Evolutionary conservation across 2,888 invertebrate species (phyloP).

Genomic region (Archips crataeganus): DNA sequence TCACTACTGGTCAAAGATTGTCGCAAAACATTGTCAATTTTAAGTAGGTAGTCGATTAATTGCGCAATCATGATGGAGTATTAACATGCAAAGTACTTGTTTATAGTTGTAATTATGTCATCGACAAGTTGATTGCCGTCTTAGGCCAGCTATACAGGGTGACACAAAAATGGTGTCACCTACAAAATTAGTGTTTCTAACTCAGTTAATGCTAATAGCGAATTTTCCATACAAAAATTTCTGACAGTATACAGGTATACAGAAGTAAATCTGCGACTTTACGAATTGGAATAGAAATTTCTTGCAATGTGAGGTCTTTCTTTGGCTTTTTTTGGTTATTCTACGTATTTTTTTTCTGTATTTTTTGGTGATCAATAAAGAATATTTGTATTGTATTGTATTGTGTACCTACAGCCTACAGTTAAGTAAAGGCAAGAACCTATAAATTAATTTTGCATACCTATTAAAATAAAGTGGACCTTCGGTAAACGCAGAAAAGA

Average conservation of each 20-base stretch:
- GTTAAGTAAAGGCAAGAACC: neutral
- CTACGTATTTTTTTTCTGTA: too few relatives aligned
- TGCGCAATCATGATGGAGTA: constrained; percentile 3
- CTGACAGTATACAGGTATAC: too few relatives aligned
- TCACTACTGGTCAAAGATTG: constrained; percentile 19
- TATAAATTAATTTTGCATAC: neutral
- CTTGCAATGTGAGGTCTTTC: neutral
- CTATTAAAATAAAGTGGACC: neutral
- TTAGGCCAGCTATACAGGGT: neutral
- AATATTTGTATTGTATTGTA: too few relatives aligned
- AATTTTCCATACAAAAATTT: too few relatives aligned
- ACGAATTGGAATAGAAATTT: neutral
- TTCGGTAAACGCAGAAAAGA: neutral
- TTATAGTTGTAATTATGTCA: neutral
- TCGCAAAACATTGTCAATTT: constrained; percentile 10
- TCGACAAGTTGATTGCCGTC: neutral
- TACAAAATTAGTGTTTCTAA: too few relatives aligned
- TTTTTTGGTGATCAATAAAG: too few relatives aligned
- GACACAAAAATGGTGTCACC: neutral
- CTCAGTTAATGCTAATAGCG: too few relatives aligned
- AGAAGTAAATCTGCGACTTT: neutral
- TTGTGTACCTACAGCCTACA: too few relatives aligned
- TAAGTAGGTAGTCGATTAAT: constrained; percentile 13
- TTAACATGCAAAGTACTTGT: neutral
- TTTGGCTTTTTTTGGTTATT: neutral